A percentile compares a stretch with the other conserved stretches of the same genome.
These are phyloP conservation scores for Gopherus evgoodei DNA, from an alignment of 2,113 vertebrate species.

Conservation along the genomic window DNA sequence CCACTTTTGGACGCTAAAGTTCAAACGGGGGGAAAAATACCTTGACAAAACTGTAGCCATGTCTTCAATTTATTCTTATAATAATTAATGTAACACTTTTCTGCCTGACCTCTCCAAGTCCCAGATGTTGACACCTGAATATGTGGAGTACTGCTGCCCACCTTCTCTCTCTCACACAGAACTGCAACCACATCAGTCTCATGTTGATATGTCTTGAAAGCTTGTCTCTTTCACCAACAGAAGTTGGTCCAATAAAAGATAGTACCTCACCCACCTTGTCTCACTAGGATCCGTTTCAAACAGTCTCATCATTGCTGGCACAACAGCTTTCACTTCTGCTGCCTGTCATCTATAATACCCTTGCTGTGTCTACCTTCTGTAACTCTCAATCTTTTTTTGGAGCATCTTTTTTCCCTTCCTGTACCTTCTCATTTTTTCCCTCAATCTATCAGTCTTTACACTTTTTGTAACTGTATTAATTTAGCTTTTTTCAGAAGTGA, in stretches of 20 bases:
- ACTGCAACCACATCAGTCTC: background rate
- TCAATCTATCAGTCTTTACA: background rate
- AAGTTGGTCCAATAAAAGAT: background rate
- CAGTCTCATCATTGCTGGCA: background rate
- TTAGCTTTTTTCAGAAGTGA: background rate
- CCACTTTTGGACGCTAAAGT: no score
- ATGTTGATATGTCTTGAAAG: background rate
- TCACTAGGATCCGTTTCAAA: background rate
- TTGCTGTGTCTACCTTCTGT: background rate
- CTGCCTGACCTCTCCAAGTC: no score
- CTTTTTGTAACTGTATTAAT: background rate
- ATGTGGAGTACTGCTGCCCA: no score
- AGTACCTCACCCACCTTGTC: background rate
- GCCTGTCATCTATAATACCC: background rate
- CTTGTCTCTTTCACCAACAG: background rate
- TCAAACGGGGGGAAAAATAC: no score
- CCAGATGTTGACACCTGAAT: no score
- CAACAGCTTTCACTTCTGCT: background rate
- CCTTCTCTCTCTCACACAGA: no score
- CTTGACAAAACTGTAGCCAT: no score
- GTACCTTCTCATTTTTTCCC: background rate
- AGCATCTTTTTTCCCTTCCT: background rate
- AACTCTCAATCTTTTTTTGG: background rate
- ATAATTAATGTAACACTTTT: no score
- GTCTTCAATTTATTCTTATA: no score